Percentiles rank a stretch among this genome's conserved stretches.
phyloP scores from a whole-genome alignment of 2,113 vertebrate species.

The Odontophorus gujanensis region DNA sequence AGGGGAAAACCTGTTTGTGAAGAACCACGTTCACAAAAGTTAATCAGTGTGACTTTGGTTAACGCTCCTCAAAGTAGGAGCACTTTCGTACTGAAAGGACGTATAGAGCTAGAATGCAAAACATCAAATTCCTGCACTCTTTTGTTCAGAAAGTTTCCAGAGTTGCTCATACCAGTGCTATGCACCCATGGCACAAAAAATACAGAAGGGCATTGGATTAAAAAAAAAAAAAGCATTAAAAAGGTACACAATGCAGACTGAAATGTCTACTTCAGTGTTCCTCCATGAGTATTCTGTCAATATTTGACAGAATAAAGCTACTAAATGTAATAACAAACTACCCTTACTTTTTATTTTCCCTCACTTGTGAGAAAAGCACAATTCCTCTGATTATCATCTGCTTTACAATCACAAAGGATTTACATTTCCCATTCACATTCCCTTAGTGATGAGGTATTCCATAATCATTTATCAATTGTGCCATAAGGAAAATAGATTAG shows the following conservation, averaged over 20 bases:
- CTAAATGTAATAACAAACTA: background rate
- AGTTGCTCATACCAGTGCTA: background rate
- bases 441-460: background rate
- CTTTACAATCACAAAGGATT: background rate
- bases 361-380: background rate
- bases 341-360: background rate
- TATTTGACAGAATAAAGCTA: background rate
- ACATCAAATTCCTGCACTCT: background rate
- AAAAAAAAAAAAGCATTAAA: background rate
- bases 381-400: background rate
- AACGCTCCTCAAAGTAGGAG: background rate
- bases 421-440: background rate
- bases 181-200: background rate
- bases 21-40: background rate
- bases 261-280: no score
- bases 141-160: background rate
- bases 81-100: background rate
- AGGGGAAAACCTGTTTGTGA: background rate
- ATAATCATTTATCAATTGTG: background rate
- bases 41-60: background rate
- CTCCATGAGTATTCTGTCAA: background rate
- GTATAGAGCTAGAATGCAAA: background rate
- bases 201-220: background rate
- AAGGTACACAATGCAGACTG: fast-evolving
- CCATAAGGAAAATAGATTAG: background rate